phyloP scores from a whole-genome alignment of 2,797 vertebrate species.

The Pseudocheirus occidentalis region DNA sequence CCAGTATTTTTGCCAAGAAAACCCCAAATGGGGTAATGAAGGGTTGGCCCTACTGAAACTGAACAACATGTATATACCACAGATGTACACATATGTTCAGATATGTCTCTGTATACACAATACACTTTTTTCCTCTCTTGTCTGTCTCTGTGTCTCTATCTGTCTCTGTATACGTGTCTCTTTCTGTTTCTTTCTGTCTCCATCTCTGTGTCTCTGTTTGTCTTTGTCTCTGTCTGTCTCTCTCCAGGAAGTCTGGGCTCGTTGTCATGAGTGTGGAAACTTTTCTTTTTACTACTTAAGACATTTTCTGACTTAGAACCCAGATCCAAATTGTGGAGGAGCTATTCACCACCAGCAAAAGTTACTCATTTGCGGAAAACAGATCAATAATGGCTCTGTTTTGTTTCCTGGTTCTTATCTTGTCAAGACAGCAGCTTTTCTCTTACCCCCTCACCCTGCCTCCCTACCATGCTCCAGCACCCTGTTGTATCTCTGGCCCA shows the following conservation, averaged over 20 bases:
- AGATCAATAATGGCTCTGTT: neutral
- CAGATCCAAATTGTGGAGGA: neutral
- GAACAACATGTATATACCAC: too few species aligned
- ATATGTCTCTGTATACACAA: neutral
- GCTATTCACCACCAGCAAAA: neutral
- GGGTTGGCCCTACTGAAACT: too few species aligned
- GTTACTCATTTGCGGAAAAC: too few species aligned
- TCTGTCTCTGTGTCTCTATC: too few species aligned
- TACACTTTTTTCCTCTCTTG: neutral
- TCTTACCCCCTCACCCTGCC: neutral
- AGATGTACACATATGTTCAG: neutral
- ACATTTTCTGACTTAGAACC: neutral
- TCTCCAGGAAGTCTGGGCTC: neutral
- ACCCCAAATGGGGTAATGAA: too few species aligned
- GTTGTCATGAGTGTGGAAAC: neutral
- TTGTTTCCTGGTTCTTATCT: neutral
- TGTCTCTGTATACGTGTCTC: too few species aligned
- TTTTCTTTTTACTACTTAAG: neutral
- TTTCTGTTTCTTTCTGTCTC: too few species aligned
- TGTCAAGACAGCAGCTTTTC: neutral
- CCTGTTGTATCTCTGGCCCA: too few species aligned
- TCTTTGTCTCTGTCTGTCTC: too few species aligned
- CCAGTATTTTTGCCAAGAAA: too few species aligned
- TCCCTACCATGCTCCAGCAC: neutral
- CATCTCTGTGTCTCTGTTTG: too few species aligned